Evolutionary conservation across 2,797 vertebrate genomes (phyloP).

Genomic region (Nannoperca obscura): DNA sequence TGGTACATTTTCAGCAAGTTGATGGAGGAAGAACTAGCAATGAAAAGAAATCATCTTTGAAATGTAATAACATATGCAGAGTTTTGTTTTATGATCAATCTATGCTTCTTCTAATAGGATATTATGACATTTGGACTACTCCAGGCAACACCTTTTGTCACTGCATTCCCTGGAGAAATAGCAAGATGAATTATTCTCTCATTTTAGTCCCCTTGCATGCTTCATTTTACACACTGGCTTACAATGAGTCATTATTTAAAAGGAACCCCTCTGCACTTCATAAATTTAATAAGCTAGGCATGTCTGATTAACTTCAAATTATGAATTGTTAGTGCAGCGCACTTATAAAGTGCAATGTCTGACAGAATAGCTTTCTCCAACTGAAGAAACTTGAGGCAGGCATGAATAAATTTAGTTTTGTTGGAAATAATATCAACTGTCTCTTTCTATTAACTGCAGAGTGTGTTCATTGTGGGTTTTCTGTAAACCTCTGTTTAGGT

Average conservation of each 20-base stretch:
- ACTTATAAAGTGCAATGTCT: slow-evolving; percentile 2
- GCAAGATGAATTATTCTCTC: slow-evolving; percentile 23
- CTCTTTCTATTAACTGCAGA: background rate
- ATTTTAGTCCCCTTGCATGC: slow-evolving; percentile 18
- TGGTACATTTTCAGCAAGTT: background rate
- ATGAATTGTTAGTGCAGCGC: slow-evolving; percentile 10
- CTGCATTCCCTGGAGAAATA: background rate
- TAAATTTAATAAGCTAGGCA: slow-evolving; percentile 34
- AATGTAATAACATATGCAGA: background rate
- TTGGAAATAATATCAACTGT: background rate
- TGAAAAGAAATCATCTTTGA: background rate
- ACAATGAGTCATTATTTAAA: slow-evolving; percentile 55
- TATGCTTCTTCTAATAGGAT: background rate
- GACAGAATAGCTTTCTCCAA: background rate
- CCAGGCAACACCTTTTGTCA: background rate
- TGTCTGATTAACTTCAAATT: slow-evolving; percentile 38
- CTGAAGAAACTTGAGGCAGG: background rate
- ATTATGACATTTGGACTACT: background rate
- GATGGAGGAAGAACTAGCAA: background rate
- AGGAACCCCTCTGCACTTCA: slow-evolving; percentile 29
- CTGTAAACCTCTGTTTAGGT: slow-evolving; percentile 2
- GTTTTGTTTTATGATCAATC: background rate
- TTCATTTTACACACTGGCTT: slow-evolving; percentile 34
- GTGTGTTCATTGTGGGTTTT: background rate
- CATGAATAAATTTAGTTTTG: background rate